Base-by-base conservation (phyloP, 2,113 vertebrate species). In the Puffinus mauretanicus region DNA sequence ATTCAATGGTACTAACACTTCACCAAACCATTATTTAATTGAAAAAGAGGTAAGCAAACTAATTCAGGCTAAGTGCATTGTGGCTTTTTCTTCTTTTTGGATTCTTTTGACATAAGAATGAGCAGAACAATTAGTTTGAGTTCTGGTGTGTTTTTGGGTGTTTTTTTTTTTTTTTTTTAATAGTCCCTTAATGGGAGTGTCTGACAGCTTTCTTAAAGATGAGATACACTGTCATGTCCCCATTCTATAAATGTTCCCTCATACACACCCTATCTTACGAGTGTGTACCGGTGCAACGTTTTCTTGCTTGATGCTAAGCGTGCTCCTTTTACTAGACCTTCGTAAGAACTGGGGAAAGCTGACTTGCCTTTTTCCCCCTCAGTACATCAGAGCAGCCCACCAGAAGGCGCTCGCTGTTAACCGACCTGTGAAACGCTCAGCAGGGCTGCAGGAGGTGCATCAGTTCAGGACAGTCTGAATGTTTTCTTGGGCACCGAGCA, bases 351-450 rank as follows among this genome's bases (percentile, higher is more conserved):
- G 29, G 38, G 58, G 29, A 25, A 78, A 38, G 49, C 40, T 3
- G 27, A 0, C 15, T 54, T 71, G 10, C 13, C 32, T 82, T 62
- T 21, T 47, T 25, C 10, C 49, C 38, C 16, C 5, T 21, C 16
- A 10, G 47, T 73, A 21, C 30, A 22, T 44, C 16, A 0, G 0
- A 44, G 57, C 34, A 82, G n/a, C 66, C 69, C 85, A 32, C 24
- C 13, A 86, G 89, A 60, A 76, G 89, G 54, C 40, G 52, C 52
- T 71, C 34, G 6, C 65, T 60, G n/a, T 46, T 76, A 8, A 52
- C 20, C 2, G 1, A 11, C 60, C 21, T 4, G 22, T 12, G 66
- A 17, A 34, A 4, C 0, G 18, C 55, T 72, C 1, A 0, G 13
- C 40, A 11, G 58, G 42, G 46, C 60, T 75, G 55, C 38, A 3